These are phyloP conservation scores for Calliopum simillimum DNA, from an alignment of 2,888 invertebrate genomes.

Conservation along the genomic window DNA sequence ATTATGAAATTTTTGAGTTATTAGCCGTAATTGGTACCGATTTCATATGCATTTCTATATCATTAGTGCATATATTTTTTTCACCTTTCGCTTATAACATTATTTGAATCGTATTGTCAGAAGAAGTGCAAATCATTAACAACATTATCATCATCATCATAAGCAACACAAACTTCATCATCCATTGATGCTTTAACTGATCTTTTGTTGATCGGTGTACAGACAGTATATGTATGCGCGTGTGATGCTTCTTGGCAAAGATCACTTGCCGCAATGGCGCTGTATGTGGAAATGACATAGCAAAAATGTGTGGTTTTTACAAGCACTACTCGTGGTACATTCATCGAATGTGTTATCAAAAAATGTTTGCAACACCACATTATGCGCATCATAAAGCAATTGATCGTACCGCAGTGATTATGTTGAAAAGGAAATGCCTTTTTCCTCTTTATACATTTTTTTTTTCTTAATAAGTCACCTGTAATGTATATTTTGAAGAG, in stretches of 20 bases:
- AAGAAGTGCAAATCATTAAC: neutral
- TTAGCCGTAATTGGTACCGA: too few relatives aligned
- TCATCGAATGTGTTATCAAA: neutral
- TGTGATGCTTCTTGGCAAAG: neutral
- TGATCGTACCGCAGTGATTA: slow-evolving; percentile 27
- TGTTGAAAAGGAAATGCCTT: slow-evolving; percentile 33
- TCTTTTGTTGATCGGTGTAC: neutral
- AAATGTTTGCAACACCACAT: neutral
- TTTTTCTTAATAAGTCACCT: neutral
- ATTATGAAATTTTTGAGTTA: too few relatives aligned
- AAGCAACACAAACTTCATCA: neutral
- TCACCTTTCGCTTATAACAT: too few relatives aligned
- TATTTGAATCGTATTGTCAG: too few relatives aligned
- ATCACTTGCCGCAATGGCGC: neutral
- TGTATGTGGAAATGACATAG: slow-evolving; percentile 27
- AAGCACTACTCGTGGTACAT: neutral
- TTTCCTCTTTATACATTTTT: slow-evolving; percentile 51
- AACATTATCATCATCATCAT: neutral
- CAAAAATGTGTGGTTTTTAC: slow-evolving; percentile 9
- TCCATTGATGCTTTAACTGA: neutral
- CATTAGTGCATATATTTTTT: too few relatives aligned
- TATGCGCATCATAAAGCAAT: neutral
- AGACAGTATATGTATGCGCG: too few relatives aligned
- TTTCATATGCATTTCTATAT: too few relatives aligned
- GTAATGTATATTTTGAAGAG: too few relatives aligned